These are phyloP conservation scores for Lepisosteus oculatus DNA, from an alignment of 2,113 vertebrate species.

Conservation along the genomic window DNA sequence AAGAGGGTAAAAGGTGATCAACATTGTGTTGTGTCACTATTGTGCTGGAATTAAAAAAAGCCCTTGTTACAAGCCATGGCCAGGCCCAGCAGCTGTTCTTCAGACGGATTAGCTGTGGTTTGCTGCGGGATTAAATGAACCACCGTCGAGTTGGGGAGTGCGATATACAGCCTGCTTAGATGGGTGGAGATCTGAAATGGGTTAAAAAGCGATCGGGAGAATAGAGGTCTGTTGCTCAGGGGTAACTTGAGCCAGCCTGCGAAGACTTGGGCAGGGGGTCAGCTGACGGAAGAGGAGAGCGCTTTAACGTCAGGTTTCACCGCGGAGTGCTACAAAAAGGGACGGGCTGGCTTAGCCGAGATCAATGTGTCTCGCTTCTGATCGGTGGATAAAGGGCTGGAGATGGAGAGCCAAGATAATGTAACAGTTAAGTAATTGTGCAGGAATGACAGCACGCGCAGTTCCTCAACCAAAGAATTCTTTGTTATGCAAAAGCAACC, in stretches of 20 bases:
- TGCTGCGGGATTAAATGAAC: conserved; percentile 62
- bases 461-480: conserved; percentile 14
- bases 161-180: conserved; percentile 58
- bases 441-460: conserved; percentile 10
- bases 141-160: conserved; percentile 52
- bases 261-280: conserved; percentile 46
- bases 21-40: neutral
- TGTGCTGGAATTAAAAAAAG: neutral
- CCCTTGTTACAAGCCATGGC: no score
- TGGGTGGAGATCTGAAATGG: conserved; percentile 46
- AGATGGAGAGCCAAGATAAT: conserved; percentile 26
- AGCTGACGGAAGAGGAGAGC: conserved; percentile 35
- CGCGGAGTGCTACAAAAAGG: neutral
- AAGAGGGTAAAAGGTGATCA: no score
- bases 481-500: conserved; percentile 29
- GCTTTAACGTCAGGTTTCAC: conserved; percentile 21
- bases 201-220: conserved; percentile 56
- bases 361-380: neutral
- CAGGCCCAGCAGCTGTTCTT: no score
- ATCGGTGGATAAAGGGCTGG: conserved; percentile 17
- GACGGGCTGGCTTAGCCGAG: no score
- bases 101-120: conserved; percentile 52
- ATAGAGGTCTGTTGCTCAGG: conserved; percentile 55
- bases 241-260: conserved; percentile 53
- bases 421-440: conserved; percentile 36